phyloP scores from a whole-genome alignment of 1,140 invertebrate genomes.

The Halesus radiatus region DNA sequence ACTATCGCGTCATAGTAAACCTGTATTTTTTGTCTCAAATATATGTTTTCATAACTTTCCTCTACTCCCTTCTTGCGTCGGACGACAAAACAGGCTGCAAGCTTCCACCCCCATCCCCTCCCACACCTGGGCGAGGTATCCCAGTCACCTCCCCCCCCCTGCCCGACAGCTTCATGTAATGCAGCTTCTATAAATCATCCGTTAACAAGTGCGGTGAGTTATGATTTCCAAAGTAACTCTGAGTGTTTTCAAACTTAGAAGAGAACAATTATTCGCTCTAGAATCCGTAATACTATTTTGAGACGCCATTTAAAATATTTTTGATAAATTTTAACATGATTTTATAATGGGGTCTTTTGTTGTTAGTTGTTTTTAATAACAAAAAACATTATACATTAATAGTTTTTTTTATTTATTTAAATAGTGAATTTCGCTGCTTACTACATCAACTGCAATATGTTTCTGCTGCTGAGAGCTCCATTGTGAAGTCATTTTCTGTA shows the following conservation, averaged over 20 bases:
- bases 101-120: not conserved
- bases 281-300: not conserved
- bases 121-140: not conserved
- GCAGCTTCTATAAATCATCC: slow-evolving; percentile 28
- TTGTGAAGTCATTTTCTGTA: too few species aligned
- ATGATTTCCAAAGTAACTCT: slow-evolving; percentile 23
- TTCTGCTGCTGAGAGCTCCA: too few species aligned
- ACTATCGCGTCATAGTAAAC: not conserved
- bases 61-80: not conserved
- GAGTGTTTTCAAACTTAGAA: not conserved
- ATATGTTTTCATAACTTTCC: not conserved
- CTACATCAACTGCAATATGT: too few species aligned
- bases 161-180: not conserved
- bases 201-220: slow-evolving; percentile 10
- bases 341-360: too few species aligned
- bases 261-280: not conserved
- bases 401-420: too few species aligned
- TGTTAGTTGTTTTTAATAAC: too few species aligned
- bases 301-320: not conserved
- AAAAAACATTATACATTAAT: too few species aligned
- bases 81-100: not conserved
- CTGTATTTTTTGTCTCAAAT: not conserved
- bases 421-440: too few species aligned
- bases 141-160: not conserved
- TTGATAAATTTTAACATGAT: not conserved